These are phyloP conservation scores for Sardina pilchardus DNA, from an alignment of 2,113 vertebrate genomes.

Conservation along the genomic window DNA sequence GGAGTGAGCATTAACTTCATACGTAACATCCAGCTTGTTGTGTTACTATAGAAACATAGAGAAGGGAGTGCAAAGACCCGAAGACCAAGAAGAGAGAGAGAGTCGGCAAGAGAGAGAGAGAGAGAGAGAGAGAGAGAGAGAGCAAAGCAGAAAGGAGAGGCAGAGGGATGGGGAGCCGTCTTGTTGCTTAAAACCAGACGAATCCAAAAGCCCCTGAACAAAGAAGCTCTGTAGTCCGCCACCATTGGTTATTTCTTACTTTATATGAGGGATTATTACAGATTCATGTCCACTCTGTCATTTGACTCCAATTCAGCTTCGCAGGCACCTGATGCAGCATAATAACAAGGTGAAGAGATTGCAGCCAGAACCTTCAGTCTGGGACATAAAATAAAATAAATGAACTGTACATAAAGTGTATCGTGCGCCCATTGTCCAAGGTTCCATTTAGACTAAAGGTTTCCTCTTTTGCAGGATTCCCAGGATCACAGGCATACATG, in stretches of 20 bases:
- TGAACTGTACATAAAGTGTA: background rate
- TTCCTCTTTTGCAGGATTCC: background rate
- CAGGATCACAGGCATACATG: background rate
- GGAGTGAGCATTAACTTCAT: background rate
- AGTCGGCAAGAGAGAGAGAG: slow-evolving; percentile 31
- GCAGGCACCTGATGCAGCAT: background rate
- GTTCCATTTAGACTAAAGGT: background rate
- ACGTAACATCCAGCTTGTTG: slow-evolving; percentile 27
- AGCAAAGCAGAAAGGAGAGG: slow-evolving; percentile 37
- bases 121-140: slow-evolving; percentile 15
- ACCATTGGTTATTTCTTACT: background rate
- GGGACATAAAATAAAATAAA: background rate
- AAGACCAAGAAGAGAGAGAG: background rate
- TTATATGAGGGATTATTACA: background rate
- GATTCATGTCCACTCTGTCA: background rate
- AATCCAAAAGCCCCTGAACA: background rate
- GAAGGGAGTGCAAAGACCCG: background rate
- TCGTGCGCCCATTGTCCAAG: background rate
- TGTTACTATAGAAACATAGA: slow-evolving; percentile 40
- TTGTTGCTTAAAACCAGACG: background rate
- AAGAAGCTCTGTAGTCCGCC: background rate
- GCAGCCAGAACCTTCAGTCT: background rate
- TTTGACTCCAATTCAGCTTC: background rate
- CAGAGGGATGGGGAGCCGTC: background rate
- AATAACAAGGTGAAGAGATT: background rate